Evolutionary conservation across 2,113 vertebrate genomes (phyloP).

Genomic region (Tachysurus vachellii): DNA sequence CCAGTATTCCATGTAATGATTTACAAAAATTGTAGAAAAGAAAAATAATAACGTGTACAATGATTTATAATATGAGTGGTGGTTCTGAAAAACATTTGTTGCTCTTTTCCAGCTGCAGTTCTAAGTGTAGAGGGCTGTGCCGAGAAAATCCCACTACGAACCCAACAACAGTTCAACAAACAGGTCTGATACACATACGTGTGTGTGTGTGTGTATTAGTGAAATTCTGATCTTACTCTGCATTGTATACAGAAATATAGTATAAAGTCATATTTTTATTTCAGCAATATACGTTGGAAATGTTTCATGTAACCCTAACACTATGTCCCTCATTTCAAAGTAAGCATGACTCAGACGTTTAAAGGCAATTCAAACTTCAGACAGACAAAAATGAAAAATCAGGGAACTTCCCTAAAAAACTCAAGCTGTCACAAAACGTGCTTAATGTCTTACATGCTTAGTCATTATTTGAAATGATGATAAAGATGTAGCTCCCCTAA

Average conservation of each 20-base stretch:
- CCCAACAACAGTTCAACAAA: background rate
- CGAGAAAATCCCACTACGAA: background rate
- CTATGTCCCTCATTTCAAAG: slow-evolving; percentile 1
- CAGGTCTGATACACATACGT: slow-evolving; percentile 10
- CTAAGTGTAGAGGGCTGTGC: background rate
- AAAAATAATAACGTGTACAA: background rate
- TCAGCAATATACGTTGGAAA: background rate
- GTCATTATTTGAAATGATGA: slow-evolving; percentile 23
- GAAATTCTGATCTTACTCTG: background rate
- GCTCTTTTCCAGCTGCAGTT: slow-evolving; percentile 28
- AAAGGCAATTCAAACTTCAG: background rate
- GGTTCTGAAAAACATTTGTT: background rate
- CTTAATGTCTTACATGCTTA: background rate
- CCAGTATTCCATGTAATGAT: background rate
- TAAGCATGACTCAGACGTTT: slow-evolving; percentile 5
- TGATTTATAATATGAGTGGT: background rate
- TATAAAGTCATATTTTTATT: background rate
- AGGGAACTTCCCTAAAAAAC: slow-evolving; percentile 15
- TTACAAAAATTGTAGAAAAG: background rate
- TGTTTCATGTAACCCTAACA: background rate
- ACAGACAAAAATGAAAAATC: slow-evolving; percentile 34
- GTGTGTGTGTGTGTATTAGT: background rate
- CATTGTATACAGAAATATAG: background rate
- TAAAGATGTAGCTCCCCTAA: slow-evolving; percentile 5
- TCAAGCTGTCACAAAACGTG: background rate